Conservation (phyloP, 2,888 invertebrate genomes). For the Junonia oenone region DNA sequence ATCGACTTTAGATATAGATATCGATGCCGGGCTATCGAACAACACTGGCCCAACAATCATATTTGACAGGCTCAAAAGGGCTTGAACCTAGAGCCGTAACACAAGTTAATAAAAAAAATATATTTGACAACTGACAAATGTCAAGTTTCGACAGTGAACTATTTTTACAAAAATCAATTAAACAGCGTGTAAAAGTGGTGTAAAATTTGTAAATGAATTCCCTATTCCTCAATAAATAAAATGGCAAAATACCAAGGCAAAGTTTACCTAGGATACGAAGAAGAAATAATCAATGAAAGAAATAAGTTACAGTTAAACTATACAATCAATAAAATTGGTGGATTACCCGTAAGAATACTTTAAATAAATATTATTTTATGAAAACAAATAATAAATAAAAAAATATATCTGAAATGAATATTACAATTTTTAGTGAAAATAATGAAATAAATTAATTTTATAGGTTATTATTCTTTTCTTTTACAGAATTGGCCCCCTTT, state of each 20-base stretch:
- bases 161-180: not conserved
- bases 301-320: conserved; percentile 82
- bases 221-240: conserved; percentile 15
- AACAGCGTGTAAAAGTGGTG: not conserved
- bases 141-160: not conserved
- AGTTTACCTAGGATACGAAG: conserved; percentile 88
- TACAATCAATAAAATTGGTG: conserved; percentile 90
- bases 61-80: too few relatives aligned
- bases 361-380: not conserved
- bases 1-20: too few relatives aligned
- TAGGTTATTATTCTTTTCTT: conserved; percentile 16
- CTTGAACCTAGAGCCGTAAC: too few relatives aligned
- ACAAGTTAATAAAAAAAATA: too few relatives aligned
- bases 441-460: not conserved
- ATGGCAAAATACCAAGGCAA: conserved; percentile 79
- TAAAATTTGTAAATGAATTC: not conserved
- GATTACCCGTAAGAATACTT: conserved; percentile 82
- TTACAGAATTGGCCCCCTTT: conserved; percentile 84
- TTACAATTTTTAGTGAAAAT: not conserved
- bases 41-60: too few relatives aligned
- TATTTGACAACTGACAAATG: not conserved
- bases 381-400: not conserved
- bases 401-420: too few relatives aligned
- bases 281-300: conserved; percentile 87
- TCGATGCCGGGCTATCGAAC: too few relatives aligned